These are phyloP conservation scores for Axis porcinus DNA, from an alignment of 2,113 vertebrate species.

Conservation along the genomic window DNA sequence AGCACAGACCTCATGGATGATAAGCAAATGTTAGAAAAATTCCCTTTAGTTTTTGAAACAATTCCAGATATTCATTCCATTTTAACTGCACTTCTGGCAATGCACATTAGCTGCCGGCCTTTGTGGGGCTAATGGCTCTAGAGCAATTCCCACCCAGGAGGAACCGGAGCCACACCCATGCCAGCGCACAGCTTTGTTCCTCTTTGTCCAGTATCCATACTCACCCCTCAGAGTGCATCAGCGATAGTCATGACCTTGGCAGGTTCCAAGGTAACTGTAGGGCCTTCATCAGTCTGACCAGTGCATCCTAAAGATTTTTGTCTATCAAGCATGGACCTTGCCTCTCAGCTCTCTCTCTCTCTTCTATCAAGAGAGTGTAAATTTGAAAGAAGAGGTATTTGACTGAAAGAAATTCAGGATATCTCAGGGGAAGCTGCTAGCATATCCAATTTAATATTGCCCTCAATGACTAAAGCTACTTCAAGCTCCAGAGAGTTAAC, in stretches of 20 bases:
- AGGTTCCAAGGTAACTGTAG: background rate
- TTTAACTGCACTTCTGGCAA: background rate
- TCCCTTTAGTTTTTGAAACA: background rate
- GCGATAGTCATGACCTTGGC: background rate
- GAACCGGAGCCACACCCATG: background rate
- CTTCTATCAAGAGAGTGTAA: slow-evolving; percentile 26
- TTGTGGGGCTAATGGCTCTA: no score
- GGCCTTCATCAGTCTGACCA: background rate
- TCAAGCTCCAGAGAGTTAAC: slow-evolving; percentile 63
- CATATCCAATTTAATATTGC: background rate
- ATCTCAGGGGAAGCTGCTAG: background rate
- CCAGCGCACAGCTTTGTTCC: background rate
- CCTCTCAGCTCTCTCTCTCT: background rate
- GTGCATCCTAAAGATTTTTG: background rate
- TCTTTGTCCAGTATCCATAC: background rate
- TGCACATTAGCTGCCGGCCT: background rate
- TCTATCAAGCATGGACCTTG: background rate
- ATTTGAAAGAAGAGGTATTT: slow-evolving; percentile 32
- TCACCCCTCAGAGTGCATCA: background rate
- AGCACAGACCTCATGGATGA: background rate
- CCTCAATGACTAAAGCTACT: slow-evolving; percentile 5
- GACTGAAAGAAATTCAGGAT: slow-evolving; percentile 2
- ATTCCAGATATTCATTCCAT: background rate
- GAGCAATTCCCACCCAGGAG: background rate
- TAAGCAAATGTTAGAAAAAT: background rate